Base-by-base conservation (phyloP, 1,140 invertebrate genomes). In the Cotesia glomerata region DNA sequence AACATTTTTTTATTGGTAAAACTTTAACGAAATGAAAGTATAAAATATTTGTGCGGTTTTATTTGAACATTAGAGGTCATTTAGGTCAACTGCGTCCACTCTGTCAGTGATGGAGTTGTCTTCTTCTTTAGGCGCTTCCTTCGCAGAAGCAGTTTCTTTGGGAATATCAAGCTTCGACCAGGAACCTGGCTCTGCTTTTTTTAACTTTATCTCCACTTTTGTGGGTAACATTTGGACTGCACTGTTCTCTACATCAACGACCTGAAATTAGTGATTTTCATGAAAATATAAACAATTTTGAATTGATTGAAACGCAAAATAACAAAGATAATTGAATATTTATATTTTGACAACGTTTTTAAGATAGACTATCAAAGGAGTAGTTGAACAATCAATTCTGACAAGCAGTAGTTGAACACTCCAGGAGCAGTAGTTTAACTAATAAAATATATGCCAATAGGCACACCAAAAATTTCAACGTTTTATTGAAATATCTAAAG, bases 131-230 rank as follows among this genome's bases (percentile, higher is more conserved):
- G 26, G 3, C 52, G 61, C 64, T 36, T 34, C 14, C 65, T 32
- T 64, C 54, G 18, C n/a, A 49, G 71, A 68, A 49, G n/a, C n/a
- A n/a, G n/a, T n/a, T n/a, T 9, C 36, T n/a, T 88, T 85, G 3
- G 91, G 90, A 77, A 94, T 90, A 79, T 94, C 90, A 8, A 97
- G 81, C 75, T 91, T 92, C 2, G 88, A 79, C 98, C 98, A 99
- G 61, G 91, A 91, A 16, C 93, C 91, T 2, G 92, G 88, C 78
- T 96, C 94, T 0, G 90, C 91, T 88, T 99, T 99, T 74, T 92
- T 94, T 79, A 99, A 81, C 78, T 94, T 96, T 9, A 99, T 94
- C 88, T 99, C 98, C 16, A 98, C 91, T 91, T 99, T 99, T n/a
- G 96, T 94, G 62, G 93, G 93, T 74, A 93, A 88, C 92, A 98